These are phyloP conservation scores for Lerema accius DNA, from an alignment of 1,140 invertebrate genomes.

Conservation along the genomic window DNA sequence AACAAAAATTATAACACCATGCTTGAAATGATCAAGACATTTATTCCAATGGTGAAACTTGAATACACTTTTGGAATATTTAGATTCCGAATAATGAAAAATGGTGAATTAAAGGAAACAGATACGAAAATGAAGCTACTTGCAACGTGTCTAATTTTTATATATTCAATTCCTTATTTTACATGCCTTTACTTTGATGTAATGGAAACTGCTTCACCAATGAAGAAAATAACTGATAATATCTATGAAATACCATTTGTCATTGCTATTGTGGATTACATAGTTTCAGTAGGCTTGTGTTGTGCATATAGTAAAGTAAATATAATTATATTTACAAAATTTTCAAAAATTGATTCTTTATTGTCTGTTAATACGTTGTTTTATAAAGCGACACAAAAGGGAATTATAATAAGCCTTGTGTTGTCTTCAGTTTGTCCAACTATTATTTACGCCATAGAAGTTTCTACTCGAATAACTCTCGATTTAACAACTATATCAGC, in stretches of 20 bases:
- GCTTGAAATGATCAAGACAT: constrained; percentile 31
- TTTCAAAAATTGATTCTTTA: constrained; percentile 10
- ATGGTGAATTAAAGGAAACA: constrained; percentile 34
- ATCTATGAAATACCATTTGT: constrained; percentile 19
- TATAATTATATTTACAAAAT: constrained; percentile 8
- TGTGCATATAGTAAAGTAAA: neutral
- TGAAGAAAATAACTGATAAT: neutral
- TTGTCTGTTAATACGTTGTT: constrained; percentile 1
- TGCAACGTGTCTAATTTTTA: constrained; percentile 23
- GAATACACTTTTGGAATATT: constrained; percentile 51
- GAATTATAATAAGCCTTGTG: too few species aligned
- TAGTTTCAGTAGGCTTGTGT: constrained; percentile 1
- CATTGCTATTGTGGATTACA: constrained; percentile 8
- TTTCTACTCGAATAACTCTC: neutral
- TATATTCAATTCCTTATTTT: constrained; percentile 18
- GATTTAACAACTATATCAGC: constrained; percentile 18
- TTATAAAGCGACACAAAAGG: neutral
- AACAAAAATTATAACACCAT: neutral
- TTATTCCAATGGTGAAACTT: constrained; percentile 42
- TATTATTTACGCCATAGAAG: constrained; percentile 2
- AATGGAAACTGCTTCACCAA: neutral
- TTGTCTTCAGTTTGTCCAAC: constrained; percentile 6
- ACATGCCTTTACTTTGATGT: constrained; percentile 40
- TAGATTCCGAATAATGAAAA: constrained; percentile 37
- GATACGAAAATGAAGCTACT: constrained; percentile 45